Base-by-base conservation (phyloP, 23 tunicate genomes). In the Trididemnum nubilum region DNA sequence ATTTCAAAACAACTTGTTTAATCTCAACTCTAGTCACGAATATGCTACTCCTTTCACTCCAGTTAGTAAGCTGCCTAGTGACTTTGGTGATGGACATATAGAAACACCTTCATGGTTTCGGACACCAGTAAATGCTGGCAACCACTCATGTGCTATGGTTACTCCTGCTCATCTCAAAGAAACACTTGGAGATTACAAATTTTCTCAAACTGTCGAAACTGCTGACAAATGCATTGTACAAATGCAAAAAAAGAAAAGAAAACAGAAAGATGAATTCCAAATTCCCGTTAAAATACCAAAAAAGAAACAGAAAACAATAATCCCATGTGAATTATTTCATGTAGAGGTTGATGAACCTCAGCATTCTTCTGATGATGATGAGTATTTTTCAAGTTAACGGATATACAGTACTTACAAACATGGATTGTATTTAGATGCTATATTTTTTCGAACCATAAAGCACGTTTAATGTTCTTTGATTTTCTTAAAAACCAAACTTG, bases 71-170 rank as follows among this genome's bases (percentile, higher is more conserved):
- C 78, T 73, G 9, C 78, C 78, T 9, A 5, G 2, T 37, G 58
- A 26, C 31, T 69, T 69, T 69, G 18, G 12, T 49, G 78, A 73
- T 2, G 28, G 24, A 2, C 18, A 36, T 27, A 27, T 73, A 28
- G 28, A 31, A 7, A 73, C 78, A 5, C 78, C 78, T 26, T 26
- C 78, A 3, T 73, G 78, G 78, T 73, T 73, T 73, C 25, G 37
- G 37, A 73, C 78, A 2, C 78, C 78, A 3, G 15, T 9, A 18
- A 29, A 29, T 25, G 58, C 29, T 18, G 78, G 24, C 57, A 28
- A 28, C 3, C 31, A 27, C 31, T 15, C 38, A 7, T 33, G 36
- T 33, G 38, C 37, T 33, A 7, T 26, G 29, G 37, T 31, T 5
- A 24, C 37, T 3, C 37, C 74, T 30, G 38, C 38, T 33, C 38